These are phyloP conservation scores for Alsophila aescularia DNA, from an alignment of 2,888 invertebrate species.

Conservation along the genomic window DNA sequence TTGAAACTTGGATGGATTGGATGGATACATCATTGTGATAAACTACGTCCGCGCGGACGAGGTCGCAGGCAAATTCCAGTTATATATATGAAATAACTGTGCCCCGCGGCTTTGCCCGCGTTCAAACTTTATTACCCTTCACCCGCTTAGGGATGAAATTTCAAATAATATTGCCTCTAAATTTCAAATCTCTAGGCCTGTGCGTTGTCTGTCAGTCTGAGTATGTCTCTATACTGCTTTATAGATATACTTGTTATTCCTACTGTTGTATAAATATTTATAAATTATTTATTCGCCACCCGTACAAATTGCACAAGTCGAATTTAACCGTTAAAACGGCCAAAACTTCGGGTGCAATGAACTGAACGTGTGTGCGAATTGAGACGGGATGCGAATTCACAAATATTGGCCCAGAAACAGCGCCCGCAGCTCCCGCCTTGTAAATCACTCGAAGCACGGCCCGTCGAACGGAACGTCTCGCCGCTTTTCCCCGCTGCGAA, in stretches of 20 bases:
- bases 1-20: too few relatives aligned
- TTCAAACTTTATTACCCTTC: too few relatives aligned
- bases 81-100: too few relatives aligned
- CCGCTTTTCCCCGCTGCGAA: slow-evolving; percentile 68
- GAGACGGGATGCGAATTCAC: slow-evolving; percentile 58
- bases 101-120: too few relatives aligned
- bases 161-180: too few relatives aligned
- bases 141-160: too few relatives aligned
- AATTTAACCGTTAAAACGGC: slow-evolving; percentile 4
- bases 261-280: neutral
- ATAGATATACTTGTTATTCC: neutral
- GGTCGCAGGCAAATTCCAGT: too few relatives aligned
- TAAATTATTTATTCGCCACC: neutral
- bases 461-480: slow-evolving; percentile 62
- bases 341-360: slow-evolving; percentile 61
- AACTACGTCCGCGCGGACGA: too few relatives aligned
- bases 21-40: too few relatives aligned
- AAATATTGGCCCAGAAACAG: slow-evolving; percentile 75
- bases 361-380: slow-evolving; percentile 46
- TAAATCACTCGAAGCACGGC: slow-evolving; percentile 73
- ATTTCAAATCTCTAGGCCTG: too few relatives aligned
- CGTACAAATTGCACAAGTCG: neutral
- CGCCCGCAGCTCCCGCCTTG: slow-evolving; percentile 59
- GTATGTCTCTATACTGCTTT: too few relatives aligned
- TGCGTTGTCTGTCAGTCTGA: too few relatives aligned